phyloP scores from a whole-genome alignment of 2,888 invertebrate species.

The Eupeodes luniger region DNA sequence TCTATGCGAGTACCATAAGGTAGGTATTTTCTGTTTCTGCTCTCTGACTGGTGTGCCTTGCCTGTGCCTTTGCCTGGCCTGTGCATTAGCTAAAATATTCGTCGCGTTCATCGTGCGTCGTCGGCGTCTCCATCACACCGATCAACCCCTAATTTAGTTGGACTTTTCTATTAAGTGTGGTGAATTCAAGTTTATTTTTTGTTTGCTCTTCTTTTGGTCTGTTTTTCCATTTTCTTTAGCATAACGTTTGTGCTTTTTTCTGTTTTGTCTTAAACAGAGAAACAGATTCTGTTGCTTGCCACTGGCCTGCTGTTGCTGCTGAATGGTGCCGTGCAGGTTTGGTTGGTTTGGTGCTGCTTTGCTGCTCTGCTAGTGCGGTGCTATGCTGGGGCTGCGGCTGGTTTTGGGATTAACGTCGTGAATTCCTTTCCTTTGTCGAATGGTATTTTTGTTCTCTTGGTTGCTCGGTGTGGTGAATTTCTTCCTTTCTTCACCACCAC shows the following conservation, averaged over 20 bases:
- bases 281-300: constrained; percentile 7
- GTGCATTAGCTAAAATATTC: constrained; percentile 20
- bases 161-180: constrained; percentile 44
- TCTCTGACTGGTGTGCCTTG: not conserved
- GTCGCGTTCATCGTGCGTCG: not conserved
- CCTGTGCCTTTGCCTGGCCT: not conserved
- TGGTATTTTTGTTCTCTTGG: constrained; percentile 38
- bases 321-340: not conserved
- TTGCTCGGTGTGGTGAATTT: constrained; percentile 57
- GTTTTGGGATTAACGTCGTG: constrained; percentile 2
- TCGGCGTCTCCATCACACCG: not conserved
- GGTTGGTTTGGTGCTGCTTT: not conserved
- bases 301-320: constrained; percentile 17
- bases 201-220: constrained; percentile 41
- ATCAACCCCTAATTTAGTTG: constrained; percentile 48
- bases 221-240: constrained; percentile 62
- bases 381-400: not conserved
- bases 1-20: not conserved
- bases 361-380: constrained; percentile 14
- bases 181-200: constrained; percentile 44
- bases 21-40: constrained; percentile 17
- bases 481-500: constrained; percentile 63
- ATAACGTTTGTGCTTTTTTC: constrained; percentile 52
- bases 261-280: not conserved
- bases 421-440: constrained; percentile 24